phyloP scores from a whole-genome alignment of 1,140 invertebrate species.

The Drosophila punjabiensis region DNA sequence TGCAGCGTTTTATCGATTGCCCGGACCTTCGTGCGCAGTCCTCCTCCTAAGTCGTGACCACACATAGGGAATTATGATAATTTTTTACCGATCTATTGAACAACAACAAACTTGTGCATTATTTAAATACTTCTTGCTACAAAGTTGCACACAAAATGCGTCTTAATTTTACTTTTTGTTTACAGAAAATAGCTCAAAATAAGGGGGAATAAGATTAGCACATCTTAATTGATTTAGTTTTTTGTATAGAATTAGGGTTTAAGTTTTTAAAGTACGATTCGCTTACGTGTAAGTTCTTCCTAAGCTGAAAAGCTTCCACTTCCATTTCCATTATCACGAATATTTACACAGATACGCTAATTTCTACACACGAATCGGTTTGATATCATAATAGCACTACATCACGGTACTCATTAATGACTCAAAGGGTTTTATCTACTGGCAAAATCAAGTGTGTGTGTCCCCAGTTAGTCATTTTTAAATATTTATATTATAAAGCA shows the following conservation, averaged over 20 bases:
- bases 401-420: conserved; percentile 17
- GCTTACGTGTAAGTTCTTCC: not conserved
- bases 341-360: conserved; percentile 17
- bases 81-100: not conserved
- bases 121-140: not conserved
- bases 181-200: not conserved
- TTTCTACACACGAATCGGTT: conserved; percentile 6
- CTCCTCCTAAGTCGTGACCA: not conserved
- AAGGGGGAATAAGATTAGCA: not conserved
- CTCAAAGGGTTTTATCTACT: conserved; percentile 1
- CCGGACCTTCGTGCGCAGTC: not conserved
- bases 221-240: not conserved
- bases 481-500: not conserved
- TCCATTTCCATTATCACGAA: conserved; percentile 13
- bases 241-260: not conserved
- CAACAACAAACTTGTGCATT: not conserved
- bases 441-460: not conserved
- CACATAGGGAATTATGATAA: not conserved
- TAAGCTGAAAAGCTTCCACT: conserved; percentile 6
- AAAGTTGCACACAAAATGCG: not conserved
- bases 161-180: not conserved
- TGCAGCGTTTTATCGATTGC: conserved; percentile 32
- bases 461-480: not conserved
- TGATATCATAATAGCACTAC: conserved; percentile 14
- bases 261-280: not conserved